Base-by-base conservation (phyloP, 2,888 invertebrate species). In the Tinea semifulvella region DNA sequence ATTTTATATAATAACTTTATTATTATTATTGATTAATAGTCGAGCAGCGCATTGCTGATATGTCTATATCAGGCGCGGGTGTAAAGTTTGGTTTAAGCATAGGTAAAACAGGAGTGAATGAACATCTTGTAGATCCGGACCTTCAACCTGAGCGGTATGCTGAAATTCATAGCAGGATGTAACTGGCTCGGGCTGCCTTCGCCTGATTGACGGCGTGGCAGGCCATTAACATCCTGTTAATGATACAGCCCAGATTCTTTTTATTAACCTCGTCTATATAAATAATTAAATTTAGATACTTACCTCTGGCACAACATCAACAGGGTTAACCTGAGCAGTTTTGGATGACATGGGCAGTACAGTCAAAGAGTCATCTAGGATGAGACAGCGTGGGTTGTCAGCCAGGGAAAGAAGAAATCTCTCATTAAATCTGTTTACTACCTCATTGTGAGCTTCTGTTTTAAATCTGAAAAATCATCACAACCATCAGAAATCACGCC, bases 381-480 rank as follows among this genome's bases (percentile, higher is more conserved):
- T 92, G 49, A 98, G 76, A 61, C 96, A 96, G 14, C 92, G 86
- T 46, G 89, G 84, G 66, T 96, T 96, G 10, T 93, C 91, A 1
- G 94, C 87, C 50, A 99, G 69, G 0, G 97, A 97, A 1, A 98
- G 74, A 11, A 99, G 85, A 62, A 99, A 94, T 49, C 98, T 85
- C 73, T 99, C 98, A 70, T 99, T 99, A 68, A 99, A 99, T 46
- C 98, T 83, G 48, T 94, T 93, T 10, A 94, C 91, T 11, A 99
- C 87, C 59, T 94, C 90, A 61, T 91, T 88, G 64, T 98, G 94
- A 0, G 96, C 92, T 79, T 98, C 98, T 0, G 98, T 99, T 53
- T 98, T 86, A 65, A 93, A 96, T 54, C 94, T 81, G 55, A 1
- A 54, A 56, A 22, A n/a, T n/a, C n/a, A n/a, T n/a, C n/a, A n/a